Evolutionary conservation across 1,140 invertebrate species (phyloP), one percentile per base, ranked within the genome.

Genomic region (Latrodectus geometricus): DNA sequence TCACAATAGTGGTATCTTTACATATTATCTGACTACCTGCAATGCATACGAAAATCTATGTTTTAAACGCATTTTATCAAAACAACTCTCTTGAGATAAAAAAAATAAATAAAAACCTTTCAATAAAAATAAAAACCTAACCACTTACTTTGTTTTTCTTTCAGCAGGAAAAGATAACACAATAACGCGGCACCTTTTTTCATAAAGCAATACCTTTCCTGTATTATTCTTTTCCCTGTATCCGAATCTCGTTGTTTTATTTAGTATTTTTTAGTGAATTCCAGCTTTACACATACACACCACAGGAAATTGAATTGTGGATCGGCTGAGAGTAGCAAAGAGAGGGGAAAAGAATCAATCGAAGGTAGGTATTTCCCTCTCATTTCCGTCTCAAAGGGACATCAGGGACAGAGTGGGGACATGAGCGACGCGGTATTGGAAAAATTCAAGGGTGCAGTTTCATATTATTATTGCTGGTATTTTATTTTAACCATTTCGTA

Each of bases 281-380:
- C 35, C 35, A 35, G 35, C 35, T 35, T 35, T 35, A 35, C 35
- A 35, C 35, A 61, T 8, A 23, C 61, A 20, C n/a, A 21, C 9
- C 15, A 21, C 78, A 80, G 78, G 78, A 80, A 80, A 80, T 80
- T 80, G 78, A 80, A 80, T 80, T 80, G 78, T 73, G 72, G 23
- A 15, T n/a, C 17, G n/a, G 20, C 35, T 35, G 35, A 35, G 35
- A 35, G 35, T 5, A 35, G 35, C 35, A 23, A 79, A 50, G 17
- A 50, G 56, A 21, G 76, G 21, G 56, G 48, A 21, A 68, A 68
- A 68, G 76, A 35, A 76, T 48, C 56, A 17, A 68, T 35, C 76
- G 35, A 79, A 79, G 76, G 76, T 79, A 23, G 68, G 76, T 50
- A 50, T 79, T 79, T 79, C 68, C 56, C 23, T 68, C 76, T 79